Conservation (phyloP, 2,797 vertebrate genomes). For the Danio jaintianensis region DNA sequence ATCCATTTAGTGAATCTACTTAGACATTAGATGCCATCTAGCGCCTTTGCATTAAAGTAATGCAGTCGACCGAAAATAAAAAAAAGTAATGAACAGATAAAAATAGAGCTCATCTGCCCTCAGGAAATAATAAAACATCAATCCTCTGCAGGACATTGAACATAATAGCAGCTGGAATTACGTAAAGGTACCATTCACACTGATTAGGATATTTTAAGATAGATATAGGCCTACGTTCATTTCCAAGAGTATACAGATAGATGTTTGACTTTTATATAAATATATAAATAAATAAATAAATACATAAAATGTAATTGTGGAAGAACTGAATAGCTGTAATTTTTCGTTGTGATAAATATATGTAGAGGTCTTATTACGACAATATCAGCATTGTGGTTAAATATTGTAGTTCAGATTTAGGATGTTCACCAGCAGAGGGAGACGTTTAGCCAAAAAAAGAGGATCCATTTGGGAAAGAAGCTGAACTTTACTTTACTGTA, state of each 20-base stretch:
- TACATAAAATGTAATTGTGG: background rate
- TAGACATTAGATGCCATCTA: constrained; percentile 15
- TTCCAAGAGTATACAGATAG: background rate
- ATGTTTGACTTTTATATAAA: background rate
- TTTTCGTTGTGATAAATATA: background rate
- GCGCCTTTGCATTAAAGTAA: constrained; percentile 4
- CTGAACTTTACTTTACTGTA: background rate
- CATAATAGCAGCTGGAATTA: constrained; percentile 1
- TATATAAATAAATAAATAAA: no score
- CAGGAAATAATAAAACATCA: constrained; percentile 10
- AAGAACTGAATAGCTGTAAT: background rate
- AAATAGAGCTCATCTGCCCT: constrained; percentile 19
- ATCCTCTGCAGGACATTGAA: constrained; percentile 7
- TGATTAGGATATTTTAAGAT: background rate
- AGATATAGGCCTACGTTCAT: background rate
- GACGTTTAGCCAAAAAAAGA: background rate
- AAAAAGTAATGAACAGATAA: constrained; percentile 24
- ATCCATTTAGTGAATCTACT: constrained; percentile 13
- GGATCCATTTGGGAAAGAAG: background rate
- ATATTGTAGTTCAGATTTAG: background rate
- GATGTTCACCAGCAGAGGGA: constrained; percentile 32
- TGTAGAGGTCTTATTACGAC: no score
- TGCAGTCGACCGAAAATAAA: constrained; percentile 14
- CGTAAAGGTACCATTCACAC: background rate
- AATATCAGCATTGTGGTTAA: background rate